Evolutionary conservation across 2,113 vertebrate genomes (phyloP).

Genomic region (Saiga tatarica): DNA sequence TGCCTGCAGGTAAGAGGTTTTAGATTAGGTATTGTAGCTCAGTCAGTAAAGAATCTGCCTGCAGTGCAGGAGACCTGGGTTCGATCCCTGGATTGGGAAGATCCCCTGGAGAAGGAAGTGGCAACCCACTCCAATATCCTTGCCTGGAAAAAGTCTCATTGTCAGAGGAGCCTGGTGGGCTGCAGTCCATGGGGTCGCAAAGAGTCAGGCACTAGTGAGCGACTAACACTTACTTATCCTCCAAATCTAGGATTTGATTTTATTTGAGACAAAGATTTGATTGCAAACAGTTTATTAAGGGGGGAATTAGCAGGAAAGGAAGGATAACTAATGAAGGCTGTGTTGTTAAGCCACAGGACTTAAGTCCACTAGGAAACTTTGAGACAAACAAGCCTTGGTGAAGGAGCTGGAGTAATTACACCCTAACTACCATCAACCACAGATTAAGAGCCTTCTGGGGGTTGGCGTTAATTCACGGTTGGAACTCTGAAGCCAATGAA

Average conservation of each 20-base stretch:
- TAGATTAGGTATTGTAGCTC: not conserved
- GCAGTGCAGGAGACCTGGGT: not conserved
- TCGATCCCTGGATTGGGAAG: not conserved
- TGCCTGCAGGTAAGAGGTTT: not conserved
- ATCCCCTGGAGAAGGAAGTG: not conserved
- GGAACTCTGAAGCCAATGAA: not conserved
- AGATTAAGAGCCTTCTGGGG: not conserved
- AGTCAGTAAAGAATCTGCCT: not conserved
- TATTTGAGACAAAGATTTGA: not conserved
- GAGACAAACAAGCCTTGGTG: not conserved
- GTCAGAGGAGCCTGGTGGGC: not conserved
- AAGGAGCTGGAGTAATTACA: not conserved
- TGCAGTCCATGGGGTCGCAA: not conserved
- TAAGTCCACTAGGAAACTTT: not conserved
- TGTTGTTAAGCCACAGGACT: not conserved
- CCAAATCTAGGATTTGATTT: not conserved
- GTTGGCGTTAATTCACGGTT: not conserved
- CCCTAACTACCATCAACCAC: not conserved
- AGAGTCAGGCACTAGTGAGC: rapidly evolving
- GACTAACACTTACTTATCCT: not conserved
- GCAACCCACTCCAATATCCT: not conserved
- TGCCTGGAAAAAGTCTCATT: not conserved
- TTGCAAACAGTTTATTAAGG: not conserved
- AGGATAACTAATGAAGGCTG: not conserved
- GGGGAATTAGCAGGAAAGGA: not conserved